Evolutionary conservation across 2,113 vertebrate species (phyloP), one percentile per base, ranked within the genome.

Genomic region (Notechis scutatus): DNA sequence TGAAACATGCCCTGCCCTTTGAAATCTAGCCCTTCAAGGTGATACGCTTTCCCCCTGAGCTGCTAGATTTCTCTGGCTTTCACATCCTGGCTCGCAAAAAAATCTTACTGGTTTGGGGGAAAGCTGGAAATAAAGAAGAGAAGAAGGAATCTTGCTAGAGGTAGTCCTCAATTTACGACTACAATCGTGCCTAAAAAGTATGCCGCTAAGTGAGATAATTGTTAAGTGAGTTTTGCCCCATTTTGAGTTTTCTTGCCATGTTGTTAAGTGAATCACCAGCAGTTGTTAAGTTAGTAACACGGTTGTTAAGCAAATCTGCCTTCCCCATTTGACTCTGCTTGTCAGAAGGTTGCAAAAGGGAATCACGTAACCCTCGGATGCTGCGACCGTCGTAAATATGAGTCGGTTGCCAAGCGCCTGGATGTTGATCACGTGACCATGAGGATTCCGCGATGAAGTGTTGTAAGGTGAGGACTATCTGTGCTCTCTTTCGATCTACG

Each of bases 351-450:
- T 10, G 3, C 59, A 1, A 61, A 29, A 61, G 26, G 59, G 26
- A 3, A 11, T 50, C 57, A 3, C 8, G 8, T 50, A 50, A 9
- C 8, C 47, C 47, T 50, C 7, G 10, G 50, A 52, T 52, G 10
- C 50, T 52, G 59, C 59, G 0, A 29, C 24, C 9, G 3, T 64
- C 10, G 1, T 10, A 64, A 64, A 29, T 64, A 12, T 1, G 3
- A 29, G 10, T 64, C 10, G 3, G 59, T 12, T 4, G 26, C 59
- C 59, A 61, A 61, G 57, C 9, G 0, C 1, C 24, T 0, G 10
- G 3, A 12, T 29, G 26, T 12, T 4, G 59, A 61, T 61, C 3
- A 4, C 1, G 2, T 1, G 24, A 11, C 3, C 10, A 0, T 3
- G 56, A 21, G 23, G 26, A 24, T 61, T 4, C 59, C 0, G 59